Base-by-base conservation (phyloP, 2,888 invertebrate species). In the Drosophila lutescens region DNA sequence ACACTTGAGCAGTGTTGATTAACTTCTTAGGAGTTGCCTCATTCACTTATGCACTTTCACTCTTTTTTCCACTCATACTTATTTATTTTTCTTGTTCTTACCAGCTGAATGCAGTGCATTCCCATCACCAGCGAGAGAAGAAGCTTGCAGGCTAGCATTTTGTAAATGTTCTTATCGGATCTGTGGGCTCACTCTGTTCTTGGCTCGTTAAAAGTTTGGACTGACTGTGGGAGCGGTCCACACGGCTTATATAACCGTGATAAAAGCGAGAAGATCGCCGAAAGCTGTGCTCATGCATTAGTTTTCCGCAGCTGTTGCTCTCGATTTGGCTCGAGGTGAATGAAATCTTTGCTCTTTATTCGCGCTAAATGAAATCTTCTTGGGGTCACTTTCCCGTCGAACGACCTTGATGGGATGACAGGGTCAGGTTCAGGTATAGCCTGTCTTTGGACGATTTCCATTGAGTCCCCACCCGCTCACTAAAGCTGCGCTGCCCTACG, bases 141-240 rank as follows among this genome's bases (percentile, higher is more conserved):
- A 36, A 79, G 55, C 50, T 84, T 81, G 44, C 65, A 78, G 55
- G 53, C 68, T 23, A 67, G 46, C 81, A 81, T 80, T 36, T 53
- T 36, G 26, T 43, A 10, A 8, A 15, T 61, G 12, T 55, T 67
- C 46, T 85, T 72, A 77, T 85, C 69, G 40, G 20, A 41, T n/a
- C 77, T 41, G 65, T 41, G 63, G 72, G 46, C n/a, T 30, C 49
- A 49, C 49, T 49, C 36, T 38, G 57, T 50, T 85, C 80, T 61
- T 67, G 49, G 68, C 62, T 73, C 73, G 82, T 72, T 69, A 67
- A 77, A 70, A 79, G 82, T 85, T 85, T 87, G 83, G 79, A 85
- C 61, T 85, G 79, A 80, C 76, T 40, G 61, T 60, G 60, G 51
- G 10, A 60, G 68, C 61, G 60, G 73, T 69, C 74, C 68, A 74